phyloP scores from a whole-genome alignment of 1,140 invertebrate species.

The Zelostemma sp. region DNA sequence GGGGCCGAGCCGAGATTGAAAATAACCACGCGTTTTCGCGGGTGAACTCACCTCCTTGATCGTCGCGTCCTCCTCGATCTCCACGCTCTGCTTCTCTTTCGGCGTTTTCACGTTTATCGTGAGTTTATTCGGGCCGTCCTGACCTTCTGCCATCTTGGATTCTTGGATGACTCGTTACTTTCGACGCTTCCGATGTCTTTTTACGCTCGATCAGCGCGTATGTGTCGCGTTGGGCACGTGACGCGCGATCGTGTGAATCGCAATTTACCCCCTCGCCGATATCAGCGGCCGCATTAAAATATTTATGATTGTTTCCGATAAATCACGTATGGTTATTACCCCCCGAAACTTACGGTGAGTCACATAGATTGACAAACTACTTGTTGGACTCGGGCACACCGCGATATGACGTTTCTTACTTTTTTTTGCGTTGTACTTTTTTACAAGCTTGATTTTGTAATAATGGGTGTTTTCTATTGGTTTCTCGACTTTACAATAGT shows the following conservation, averaged over 20 bases:
- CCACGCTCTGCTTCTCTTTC: conserved; percentile 90
- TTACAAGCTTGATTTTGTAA: too few relatives aligned
- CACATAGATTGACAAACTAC: too few relatives aligned
- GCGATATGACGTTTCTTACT: too few relatives aligned
- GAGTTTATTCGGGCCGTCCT: conserved; percentile 74
- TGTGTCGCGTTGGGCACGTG: not conserved
- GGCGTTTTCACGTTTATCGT: conserved; percentile 95
- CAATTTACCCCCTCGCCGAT: not conserved
- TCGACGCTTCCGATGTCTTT: conserved; percentile 53
- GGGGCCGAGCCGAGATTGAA: too few relatives aligned
- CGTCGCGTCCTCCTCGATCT: conserved; percentile 87
- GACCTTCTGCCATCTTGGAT: conserved; percentile 70
- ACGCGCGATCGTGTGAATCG: not conserved
- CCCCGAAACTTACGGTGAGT: too few relatives aligned
- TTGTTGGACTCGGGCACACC: too few relatives aligned
- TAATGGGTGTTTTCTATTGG: too few relatives aligned
- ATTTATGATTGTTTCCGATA: too few relatives aligned
- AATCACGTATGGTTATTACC: too few relatives aligned
- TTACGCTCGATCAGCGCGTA: conserved; percentile 4
- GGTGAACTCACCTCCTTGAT: conserved; percentile 87
- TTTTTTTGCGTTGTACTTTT: too few relatives aligned
- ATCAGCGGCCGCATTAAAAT: not conserved
- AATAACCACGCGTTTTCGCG: not conserved
- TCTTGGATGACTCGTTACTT: conserved; percentile 68
- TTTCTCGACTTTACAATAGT: too few relatives aligned